Percentiles rank a stretch among this genome's conserved stretches.
Conservation (phyloP, 2,797 vertebrate genomes). For the Apogon hyalosoma region DNA sequence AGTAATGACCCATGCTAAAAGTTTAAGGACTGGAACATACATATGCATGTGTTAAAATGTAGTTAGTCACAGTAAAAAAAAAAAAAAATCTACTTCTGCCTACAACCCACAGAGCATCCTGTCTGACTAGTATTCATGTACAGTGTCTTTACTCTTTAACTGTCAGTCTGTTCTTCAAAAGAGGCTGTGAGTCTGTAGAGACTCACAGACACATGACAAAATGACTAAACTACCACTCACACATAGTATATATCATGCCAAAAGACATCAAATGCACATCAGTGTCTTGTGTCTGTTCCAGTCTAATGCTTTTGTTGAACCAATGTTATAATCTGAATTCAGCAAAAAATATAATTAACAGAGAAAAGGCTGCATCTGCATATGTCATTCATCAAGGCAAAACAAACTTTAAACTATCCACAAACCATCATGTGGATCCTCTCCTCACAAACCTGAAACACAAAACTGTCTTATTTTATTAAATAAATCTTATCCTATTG, state of each 20-base stretch:
- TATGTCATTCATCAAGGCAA: slow-evolving; percentile 45
- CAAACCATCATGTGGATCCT: slow-evolving; percentile 33
- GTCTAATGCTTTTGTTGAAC: slow-evolving; percentile 30
- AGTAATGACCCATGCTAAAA: too few species aligned
- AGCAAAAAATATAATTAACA: slow-evolving; percentile 17
- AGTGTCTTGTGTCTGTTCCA: neutral
- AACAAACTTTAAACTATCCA: slow-evolving; percentile 37
- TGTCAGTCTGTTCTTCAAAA: slow-evolving; percentile 35
- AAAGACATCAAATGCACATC: slow-evolving; percentile 10
- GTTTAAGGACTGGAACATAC: too few species aligned
- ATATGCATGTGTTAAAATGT: too few species aligned
- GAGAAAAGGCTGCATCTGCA: slow-evolving; percentile 29
- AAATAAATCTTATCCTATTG: slow-evolving; percentile 17
- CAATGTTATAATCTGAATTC: slow-evolving; percentile 6
- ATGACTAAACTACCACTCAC: slow-evolving; percentile 2
- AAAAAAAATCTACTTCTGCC: too few species aligned
- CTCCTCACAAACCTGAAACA: too few species aligned
- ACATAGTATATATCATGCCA: slow-evolving; percentile 13
- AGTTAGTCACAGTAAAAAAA: too few species aligned
- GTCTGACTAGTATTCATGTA: slow-evolving; percentile 7
- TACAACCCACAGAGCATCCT: neutral
- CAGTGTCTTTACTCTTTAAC: slow-evolving; percentile 3
- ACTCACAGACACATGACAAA: slow-evolving; percentile 26
- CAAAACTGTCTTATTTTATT: too few species aligned
- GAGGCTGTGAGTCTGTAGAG: slow-evolving; percentile 23